These are phyloP conservation scores for Torymus auratus DNA, from an alignment of 2,888 invertebrate species.

Conservation along the genomic window DNA sequence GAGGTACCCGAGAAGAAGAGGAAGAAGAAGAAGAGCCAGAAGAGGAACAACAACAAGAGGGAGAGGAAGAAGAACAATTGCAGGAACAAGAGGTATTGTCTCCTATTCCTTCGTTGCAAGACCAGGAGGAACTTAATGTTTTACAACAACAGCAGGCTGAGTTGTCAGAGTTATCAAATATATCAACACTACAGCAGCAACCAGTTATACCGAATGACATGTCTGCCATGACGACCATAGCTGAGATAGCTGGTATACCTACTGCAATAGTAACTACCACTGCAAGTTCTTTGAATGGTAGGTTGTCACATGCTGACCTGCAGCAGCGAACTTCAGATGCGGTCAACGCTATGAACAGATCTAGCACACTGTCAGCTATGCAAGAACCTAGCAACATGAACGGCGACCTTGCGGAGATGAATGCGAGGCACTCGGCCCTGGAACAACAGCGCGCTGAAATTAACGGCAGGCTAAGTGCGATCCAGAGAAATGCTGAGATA, in stretches of 20 bases:
- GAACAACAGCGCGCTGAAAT: slow-evolving; percentile 45
- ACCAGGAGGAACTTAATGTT: slow-evolving; percentile 42
- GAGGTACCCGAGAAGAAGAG: slow-evolving; percentile 39
- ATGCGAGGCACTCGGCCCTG: slow-evolving; percentile 38
- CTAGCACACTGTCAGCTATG: slow-evolving; percentile 5
- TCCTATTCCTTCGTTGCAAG: slow-evolving; percentile 18
- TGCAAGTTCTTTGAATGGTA: slow-evolving; percentile 29
- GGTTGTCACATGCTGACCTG: slow-evolving; percentile 1
- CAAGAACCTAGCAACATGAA: slow-evolving; percentile 44
- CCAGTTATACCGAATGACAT: slow-evolving; percentile 17
- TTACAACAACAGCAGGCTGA: slow-evolving; percentile 46
- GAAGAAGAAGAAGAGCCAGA: slow-evolving; percentile 46
- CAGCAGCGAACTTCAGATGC: slow-evolving; percentile 29
- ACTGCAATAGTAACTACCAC: slow-evolving; percentile 49
- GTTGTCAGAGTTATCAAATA: slow-evolving; percentile 34
- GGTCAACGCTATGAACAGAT: too few relatives aligned
- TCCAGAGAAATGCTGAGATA: slow-evolving; percentile 45
- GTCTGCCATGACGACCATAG: slow-evolving; percentile 28
- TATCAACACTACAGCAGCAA: slow-evolving; percentile 44
- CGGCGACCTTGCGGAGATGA: slow-evolving; percentile 30
- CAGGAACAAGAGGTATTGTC: slow-evolving; percentile 35
- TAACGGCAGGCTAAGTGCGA: slow-evolving; percentile 34
- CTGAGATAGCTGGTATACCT: slow-evolving; percentile 42
- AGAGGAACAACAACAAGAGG: slow-evolving; percentile 21
- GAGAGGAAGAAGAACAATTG: slow-evolving; percentile 25